Base-by-base conservation (phyloP, 2,888 invertebrate species). In the Caenorhabditis sp. region DNA sequence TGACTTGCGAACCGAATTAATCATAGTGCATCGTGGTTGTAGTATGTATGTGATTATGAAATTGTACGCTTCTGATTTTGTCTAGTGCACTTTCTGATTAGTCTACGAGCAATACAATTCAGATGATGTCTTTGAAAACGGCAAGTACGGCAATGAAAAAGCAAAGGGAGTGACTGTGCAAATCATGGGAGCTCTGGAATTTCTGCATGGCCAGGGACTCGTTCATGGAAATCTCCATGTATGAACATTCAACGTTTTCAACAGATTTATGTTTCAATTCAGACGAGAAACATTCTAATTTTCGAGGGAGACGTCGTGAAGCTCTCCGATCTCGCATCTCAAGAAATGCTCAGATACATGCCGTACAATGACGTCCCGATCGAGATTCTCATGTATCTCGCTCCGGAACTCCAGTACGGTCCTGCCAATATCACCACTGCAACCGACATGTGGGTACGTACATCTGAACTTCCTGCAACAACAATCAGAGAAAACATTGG, bases 171-270 rank as follows among this genome's bases (percentile, higher is more conserved):
- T 50, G 0, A 30, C 24, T 27, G 13, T 13, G 9, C 66, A 68
- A 32, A 3, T 58, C 2, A 27, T 41, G 2, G 30, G 35, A 20
- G 70, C 26, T 15, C 26, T 70, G 9, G 37, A 52, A 2, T 70
- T 37, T 32, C 30, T 70, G 27, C 59, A 53, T 20, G n/a, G 32
- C 4, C 32, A 52, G 15, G 13, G 22, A 0, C 5, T 70, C 7
- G 20, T 5, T 7, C 70, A 70, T n/a, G 70, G 70, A 37, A 37
- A 15, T 4, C 35, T 70, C 9, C 59, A 70, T 20, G 70, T 70
- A 70, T 45, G 35, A 48, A n/a, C 41, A 41, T n/a, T 11, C 15
- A 8, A 35, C 0, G 3, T 24, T 15, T n/a, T 13, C 5, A 7
- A 30, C 9, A 24, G 6, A 2, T 26, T 2, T 9, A 37, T 35